Conservation (phyloP, 2,113 vertebrate species). For the Nymphicus hollandicus region DNA sequence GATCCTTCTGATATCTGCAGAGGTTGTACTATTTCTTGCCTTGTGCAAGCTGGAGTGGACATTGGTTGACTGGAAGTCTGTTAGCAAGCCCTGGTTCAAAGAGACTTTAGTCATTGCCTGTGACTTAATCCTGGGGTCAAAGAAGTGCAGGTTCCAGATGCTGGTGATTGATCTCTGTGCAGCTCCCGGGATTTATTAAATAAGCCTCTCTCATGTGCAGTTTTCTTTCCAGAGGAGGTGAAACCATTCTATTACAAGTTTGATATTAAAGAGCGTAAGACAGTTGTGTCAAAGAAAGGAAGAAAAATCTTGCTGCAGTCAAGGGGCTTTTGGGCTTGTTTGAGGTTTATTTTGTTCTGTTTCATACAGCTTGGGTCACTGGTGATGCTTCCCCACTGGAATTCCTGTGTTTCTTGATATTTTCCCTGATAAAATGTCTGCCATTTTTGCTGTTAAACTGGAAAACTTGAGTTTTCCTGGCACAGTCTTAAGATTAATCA, state of each 20-base stretch:
- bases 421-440: background rate
- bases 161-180: background rate
- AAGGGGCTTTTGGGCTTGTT: background rate
- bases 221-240: background rate
- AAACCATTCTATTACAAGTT: background rate
- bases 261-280: background rate
- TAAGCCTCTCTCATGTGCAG: background rate
- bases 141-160: background rate
- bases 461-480: background rate
- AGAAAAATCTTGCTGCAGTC: background rate
- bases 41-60: background rate
- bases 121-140: background rate
- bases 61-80: background rate
- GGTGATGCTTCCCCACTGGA: background rate
- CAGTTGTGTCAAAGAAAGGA: background rate
- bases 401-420: fast-evolving
- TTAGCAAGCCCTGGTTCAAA: background rate
- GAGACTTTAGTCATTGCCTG: background rate
- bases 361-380: background rate
- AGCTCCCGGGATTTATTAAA: background rate
- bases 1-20: background rate
- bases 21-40: background rate
- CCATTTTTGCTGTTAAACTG: background rate
- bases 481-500: background rate
- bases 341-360: background rate